Evolutionary conservation across 2,888 invertebrate genomes (phyloP).

Genomic region (Sisyra nigra): DNA sequence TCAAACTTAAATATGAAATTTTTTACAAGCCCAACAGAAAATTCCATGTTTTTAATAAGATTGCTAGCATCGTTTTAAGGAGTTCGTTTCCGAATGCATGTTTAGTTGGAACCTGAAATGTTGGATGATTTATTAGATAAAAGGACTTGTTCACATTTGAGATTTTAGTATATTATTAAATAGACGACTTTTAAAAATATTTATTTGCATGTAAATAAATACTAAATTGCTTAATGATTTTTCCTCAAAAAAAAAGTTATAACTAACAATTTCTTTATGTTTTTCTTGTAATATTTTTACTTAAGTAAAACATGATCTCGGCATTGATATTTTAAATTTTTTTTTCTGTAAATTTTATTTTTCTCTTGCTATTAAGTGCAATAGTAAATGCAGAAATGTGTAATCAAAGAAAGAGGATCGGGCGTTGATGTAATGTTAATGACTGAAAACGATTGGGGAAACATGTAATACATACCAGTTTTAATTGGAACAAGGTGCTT

Average conservation of each 20-base stretch:
- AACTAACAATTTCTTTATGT: background rate
- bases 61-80: constrained; percentile 5
- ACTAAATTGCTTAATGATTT: no score
- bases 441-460: background rate
- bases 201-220: no score
- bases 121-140: background rate
- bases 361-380: background rate
- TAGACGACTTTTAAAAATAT: no score
- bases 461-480: background rate
- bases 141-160: no score
- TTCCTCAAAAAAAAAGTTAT: no score
- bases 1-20: no score
- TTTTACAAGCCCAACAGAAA: background rate
- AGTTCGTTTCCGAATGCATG: constrained; percentile 3
- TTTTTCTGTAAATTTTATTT: background rate
- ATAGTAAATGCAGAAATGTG: background rate
- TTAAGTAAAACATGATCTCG: background rate
- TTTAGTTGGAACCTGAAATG: constrained; percentile 2
- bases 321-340: no score
- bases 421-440: background rate
- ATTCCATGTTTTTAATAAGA: constrained; percentile 1
- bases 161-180: no score
- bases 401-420: no score
- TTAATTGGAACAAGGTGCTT: constrained; percentile 4
- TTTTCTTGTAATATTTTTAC: constrained; percentile 1